A percentile compares a stretch with the other conserved stretches of the same genome.
Conservation (phyloP, 2,113 vertebrate species). For the Nannospalax galili region DNA sequence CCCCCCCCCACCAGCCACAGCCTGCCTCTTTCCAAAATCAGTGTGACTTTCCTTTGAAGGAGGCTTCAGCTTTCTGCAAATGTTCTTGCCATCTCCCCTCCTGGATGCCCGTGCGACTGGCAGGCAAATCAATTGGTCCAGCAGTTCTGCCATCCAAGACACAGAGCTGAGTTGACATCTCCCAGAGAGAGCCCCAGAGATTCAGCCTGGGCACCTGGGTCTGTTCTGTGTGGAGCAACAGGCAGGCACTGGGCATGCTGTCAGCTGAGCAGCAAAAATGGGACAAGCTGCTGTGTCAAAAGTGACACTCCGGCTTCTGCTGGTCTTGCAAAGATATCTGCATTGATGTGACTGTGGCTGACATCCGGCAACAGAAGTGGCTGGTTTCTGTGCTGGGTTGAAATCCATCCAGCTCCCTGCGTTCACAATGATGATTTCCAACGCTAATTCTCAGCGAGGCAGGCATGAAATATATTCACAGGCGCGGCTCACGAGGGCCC, state of each 20-base stretch:
- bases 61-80: neutral
- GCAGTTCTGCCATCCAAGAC: constrained; percentile 74
- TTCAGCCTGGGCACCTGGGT: constrained; percentile 81
- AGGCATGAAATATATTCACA: constrained; percentile 84
- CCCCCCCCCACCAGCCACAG: too few relatives aligned
- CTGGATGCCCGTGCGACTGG: constrained; percentile 40
- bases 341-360: constrained; percentile 82
- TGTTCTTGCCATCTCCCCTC: neutral
- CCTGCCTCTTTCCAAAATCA: neutral
- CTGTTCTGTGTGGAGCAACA: constrained; percentile 73
- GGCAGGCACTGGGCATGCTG: constrained; percentile 79
- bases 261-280: constrained; percentile 83
- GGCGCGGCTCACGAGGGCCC: constrained; percentile 74
- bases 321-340: constrained; percentile 84
- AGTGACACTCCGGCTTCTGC: constrained; percentile 83
- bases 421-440: constrained; percentile 82
- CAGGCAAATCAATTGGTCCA: constrained; percentile 81
- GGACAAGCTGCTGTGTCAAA: constrained; percentile 84
- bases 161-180: constrained; percentile 80
- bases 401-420: constrained; percentile 83
- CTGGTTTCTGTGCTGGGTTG: constrained; percentile 81
- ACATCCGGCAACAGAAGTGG: constrained; percentile 82
- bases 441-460: constrained; percentile 82
- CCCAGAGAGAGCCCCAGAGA: constrained; percentile 80
- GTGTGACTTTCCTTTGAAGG: neutral